Conservation (phyloP, 2,888 invertebrate species). For the Drosophila stalkeri region DNA sequence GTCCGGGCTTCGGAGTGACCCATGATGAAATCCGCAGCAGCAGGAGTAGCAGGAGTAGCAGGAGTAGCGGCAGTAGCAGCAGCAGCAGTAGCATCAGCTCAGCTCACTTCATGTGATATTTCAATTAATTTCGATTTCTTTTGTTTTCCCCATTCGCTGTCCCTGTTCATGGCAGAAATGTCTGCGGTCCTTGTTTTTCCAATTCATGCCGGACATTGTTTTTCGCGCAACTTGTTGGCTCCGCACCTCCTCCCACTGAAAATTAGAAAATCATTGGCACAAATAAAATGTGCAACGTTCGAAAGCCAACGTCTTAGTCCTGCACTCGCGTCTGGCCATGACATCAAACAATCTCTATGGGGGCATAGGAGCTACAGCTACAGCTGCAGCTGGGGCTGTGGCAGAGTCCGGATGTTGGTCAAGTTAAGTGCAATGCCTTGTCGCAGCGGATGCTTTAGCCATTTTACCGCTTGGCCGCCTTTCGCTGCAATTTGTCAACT, state of each 20-base stretch:
- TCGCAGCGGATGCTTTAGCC: constrained; percentile 59
- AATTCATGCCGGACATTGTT: constrained; percentile 57
- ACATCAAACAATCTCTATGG: constrained; percentile 22
- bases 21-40: constrained; percentile 6
- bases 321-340: constrained; percentile 50
- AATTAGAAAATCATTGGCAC: constrained; percentile 78
- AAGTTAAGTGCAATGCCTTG: constrained; percentile 76
- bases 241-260: constrained; percentile 25
- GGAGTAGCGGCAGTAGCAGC: not conserved
- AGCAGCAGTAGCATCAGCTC: not conserved
- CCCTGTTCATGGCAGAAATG: constrained; percentile 41
- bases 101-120: constrained; percentile 62
- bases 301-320: constrained; percentile 40
- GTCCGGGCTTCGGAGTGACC: constrained; percentile 21
- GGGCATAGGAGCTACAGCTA: constrained; percentile 3
- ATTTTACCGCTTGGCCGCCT: constrained; percentile 59
- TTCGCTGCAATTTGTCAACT: constrained; percentile 60
- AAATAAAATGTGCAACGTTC: constrained; percentile 65
- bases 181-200: constrained; percentile 23
- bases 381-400: not conserved
- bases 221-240: constrained; percentile 48
- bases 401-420: constrained; percentile 53
- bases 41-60: constrained; percentile 5
- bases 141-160: constrained; percentile 29
- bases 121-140: constrained; percentile 70